phyloP scores from a whole-genome alignment of 2,888 invertebrate genomes.

The Yponomeuta malinellus region DNA sequence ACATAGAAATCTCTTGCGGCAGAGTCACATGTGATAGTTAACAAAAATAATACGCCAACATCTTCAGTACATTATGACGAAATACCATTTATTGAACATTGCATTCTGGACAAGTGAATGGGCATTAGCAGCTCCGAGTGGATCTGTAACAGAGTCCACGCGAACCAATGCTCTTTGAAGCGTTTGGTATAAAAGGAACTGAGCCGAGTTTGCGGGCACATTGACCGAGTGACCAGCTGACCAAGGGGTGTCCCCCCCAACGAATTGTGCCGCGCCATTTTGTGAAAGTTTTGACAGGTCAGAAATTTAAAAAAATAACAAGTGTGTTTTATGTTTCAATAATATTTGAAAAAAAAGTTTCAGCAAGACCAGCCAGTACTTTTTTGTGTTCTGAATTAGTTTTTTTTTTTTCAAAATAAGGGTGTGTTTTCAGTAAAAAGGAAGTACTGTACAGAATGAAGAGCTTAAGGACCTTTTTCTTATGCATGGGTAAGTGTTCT shows the following conservation, averaged over 20 bases:
- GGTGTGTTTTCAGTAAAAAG: slow-evolving; percentile 13
- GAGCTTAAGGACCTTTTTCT: slow-evolving; percentile 47
- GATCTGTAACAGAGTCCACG: neutral
- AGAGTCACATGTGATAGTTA: too few species aligned
- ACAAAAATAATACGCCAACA: too few species aligned
- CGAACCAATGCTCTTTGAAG: slow-evolving; percentile 17
- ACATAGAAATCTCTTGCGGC: too few species aligned
- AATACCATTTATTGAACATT: neutral
- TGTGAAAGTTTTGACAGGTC: slow-evolving; percentile 12
- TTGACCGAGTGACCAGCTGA: slow-evolving; percentile 54
- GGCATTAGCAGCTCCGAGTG: slow-evolving; percentile 2
- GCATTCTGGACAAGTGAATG: neutral
- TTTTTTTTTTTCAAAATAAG: neutral
- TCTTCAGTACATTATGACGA: too few species aligned
- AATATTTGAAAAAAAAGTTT: slow-evolving; percentile 13
- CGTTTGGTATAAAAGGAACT: slow-evolving; percentile 64
- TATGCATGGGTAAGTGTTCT: slow-evolving; percentile 60
- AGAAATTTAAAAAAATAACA: neutral
- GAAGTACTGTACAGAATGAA: slow-evolving; percentile 39
- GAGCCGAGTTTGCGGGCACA: slow-evolving; percentile 39
- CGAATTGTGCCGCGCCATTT: neutral
- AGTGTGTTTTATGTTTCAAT: slow-evolving; percentile 12
- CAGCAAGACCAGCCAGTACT: slow-evolving; percentile 12
- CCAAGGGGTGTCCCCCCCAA: slow-evolving; percentile 46
- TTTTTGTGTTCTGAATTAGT: slow-evolving; percentile 5